phyloP scores from a whole-genome alignment of 2,888 invertebrate genomes.

The Temnothorax ravouxi region DNA sequence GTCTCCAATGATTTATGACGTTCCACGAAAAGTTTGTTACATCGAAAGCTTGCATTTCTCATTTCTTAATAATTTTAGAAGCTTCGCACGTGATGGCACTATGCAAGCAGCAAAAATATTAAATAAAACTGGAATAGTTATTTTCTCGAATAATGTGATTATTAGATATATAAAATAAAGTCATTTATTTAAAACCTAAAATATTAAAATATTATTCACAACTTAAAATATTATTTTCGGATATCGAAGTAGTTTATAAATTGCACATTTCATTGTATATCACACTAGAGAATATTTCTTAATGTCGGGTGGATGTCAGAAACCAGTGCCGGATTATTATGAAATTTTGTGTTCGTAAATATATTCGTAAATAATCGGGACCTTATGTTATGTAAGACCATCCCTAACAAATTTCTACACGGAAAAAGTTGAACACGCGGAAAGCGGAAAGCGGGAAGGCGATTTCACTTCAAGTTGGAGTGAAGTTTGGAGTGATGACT shows the following conservation, averaged over 20 bases:
- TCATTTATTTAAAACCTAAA: neutral
- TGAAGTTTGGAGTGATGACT: too few species aligned
- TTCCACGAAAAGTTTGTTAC: slow-evolving; percentile 17
- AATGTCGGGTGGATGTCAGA: too few species aligned
- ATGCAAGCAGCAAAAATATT: neutral
- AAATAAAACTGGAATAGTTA: neutral
- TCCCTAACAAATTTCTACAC: too few species aligned
- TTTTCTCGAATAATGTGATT: neutral
- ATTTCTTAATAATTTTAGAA: slow-evolving; percentile 21
- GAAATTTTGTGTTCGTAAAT: too few species aligned
- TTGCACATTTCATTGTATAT: neutral
- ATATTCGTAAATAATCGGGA: too few species aligned
- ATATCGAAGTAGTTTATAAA: neutral
- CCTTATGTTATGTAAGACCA: too few species aligned
- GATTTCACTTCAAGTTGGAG: too few species aligned
- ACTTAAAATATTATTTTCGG: neutral
- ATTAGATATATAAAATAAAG: neutral
- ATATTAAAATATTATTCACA: neutral
- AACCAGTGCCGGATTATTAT: too few species aligned
- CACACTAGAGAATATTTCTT: too few species aligned
- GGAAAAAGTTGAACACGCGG: too few species aligned
- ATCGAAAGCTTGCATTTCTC: slow-evolving; percentile 20
- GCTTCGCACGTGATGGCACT: neutral
- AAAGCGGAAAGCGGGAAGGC: too few species aligned
- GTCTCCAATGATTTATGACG: slow-evolving; percentile 33